Conservation (phyloP, 2,113 vertebrate species). For the Paratilapia polleni region DNA sequence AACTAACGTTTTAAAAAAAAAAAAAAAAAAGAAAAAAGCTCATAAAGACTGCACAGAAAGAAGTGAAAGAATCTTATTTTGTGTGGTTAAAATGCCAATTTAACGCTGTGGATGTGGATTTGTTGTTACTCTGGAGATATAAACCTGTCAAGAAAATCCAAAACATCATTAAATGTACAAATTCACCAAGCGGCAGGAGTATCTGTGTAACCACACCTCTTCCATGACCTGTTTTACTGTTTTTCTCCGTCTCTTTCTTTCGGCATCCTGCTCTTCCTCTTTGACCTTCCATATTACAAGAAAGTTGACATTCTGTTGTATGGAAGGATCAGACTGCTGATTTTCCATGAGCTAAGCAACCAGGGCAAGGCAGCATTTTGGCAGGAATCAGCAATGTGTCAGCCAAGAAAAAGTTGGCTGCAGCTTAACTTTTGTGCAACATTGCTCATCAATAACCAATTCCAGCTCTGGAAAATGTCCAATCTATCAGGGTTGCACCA, state of each 20-base stretch:
- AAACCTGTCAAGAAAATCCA: background rate
- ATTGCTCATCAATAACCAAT: slow-evolving; percentile 61
- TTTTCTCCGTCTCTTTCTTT: background rate
- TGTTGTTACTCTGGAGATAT: background rate
- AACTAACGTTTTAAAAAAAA: background rate
- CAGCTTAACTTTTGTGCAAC: slow-evolving; percentile 40
- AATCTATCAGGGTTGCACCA: slow-evolving; percentile 31
- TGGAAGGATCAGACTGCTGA: slow-evolving; percentile 13
- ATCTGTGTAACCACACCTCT: background rate
- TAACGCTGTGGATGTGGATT: background rate
- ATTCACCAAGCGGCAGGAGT: background rate
- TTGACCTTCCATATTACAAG: slow-evolving; percentile 2
- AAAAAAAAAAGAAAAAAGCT: background rate
- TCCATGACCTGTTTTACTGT: background rate
- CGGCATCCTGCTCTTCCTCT: background rate
- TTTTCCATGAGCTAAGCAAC: slow-evolving; percentile 65
- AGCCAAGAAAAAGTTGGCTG: slow-evolving; percentile 50
- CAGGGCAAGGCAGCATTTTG: slow-evolving; percentile 22
- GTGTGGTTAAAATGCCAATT: background rate
- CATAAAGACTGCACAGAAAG: background rate
- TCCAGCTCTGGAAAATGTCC: slow-evolving; percentile 22
- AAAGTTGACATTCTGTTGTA: slow-evolving; percentile 22
- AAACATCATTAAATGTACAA: background rate
- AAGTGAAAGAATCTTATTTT: background rate
- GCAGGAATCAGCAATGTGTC: slow-evolving; percentile 38